These are phyloP conservation scores for Pica pica DNA, from an alignment of 2,113 vertebrate genomes.

Conservation along the genomic window DNA sequence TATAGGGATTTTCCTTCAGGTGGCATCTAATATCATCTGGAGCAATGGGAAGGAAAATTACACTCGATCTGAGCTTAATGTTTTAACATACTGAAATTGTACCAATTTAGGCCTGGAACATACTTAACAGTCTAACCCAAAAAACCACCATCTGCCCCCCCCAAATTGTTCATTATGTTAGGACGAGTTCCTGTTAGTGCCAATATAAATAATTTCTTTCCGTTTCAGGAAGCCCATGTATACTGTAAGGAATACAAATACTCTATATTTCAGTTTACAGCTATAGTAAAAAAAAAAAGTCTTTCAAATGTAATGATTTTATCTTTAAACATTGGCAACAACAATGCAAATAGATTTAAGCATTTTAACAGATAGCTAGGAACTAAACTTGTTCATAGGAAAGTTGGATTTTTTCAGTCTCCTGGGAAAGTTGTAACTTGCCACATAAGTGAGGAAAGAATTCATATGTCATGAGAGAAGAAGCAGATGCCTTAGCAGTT, in stretches of 20 bases:
- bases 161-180: neutral
- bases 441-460: slow-evolving; percentile 28
- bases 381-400: neutral
- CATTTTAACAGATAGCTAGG: neutral
- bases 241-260: neutral
- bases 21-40: neutral
- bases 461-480: neutral
- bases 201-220: neutral
- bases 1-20: neutral
- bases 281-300: neutral
- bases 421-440: neutral
- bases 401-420: neutral
- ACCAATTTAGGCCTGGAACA: neutral
- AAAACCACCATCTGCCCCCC: neutral
- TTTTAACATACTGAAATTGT: neutral
- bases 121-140: neutral
- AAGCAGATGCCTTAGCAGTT: neutral
- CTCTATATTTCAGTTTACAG: neutral
- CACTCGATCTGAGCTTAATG: neutral
- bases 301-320: neutral
- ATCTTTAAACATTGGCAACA: neutral
- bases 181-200: neutral
- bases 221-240: neutral
- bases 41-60: neutral
- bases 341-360: neutral